These are phyloP conservation scores for Athrips mouffetella DNA, from an alignment of 2,888 invertebrate genomes.

Conservation along the genomic window DNA sequence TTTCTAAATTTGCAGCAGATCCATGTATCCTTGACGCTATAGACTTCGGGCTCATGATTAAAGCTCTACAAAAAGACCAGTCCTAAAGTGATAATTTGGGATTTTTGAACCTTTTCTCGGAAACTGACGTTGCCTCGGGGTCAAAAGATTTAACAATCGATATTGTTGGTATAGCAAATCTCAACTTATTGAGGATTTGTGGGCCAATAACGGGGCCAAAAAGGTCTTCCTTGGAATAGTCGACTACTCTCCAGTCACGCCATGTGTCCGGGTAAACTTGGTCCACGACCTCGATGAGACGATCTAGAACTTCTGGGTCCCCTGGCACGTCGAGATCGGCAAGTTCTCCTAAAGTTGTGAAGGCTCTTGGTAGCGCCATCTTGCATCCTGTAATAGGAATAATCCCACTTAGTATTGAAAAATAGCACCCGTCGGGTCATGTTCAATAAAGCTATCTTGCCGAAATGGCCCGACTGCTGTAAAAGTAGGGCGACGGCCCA, in stretches of 20 bases:
- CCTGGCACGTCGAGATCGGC: constrained; percentile 1
- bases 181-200: constrained; percentile 13
- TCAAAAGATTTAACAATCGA: constrained; percentile 10
- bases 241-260: not conserved
- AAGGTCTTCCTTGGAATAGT: constrained; percentile 6
- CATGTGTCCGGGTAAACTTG: not conserved
- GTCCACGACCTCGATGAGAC: constrained; percentile 11
- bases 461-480: constrained; percentile 3
- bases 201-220: constrained; percentile 13
- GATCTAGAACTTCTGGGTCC: constrained; percentile 9
- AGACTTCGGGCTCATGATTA: constrained; percentile 11
- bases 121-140: constrained; percentile 1
- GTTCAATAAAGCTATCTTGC: no score
- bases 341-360: constrained; percentile 10
- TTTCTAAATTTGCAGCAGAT: not conserved
- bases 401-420: not conserved
- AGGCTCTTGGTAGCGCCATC: constrained; percentile 14
- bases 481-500: not conserved
- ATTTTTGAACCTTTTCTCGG: constrained; percentile 7
- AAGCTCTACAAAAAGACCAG: constrained; percentile 12
- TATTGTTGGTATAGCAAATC: constrained; percentile 14
- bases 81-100: not conserved
- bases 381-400: constrained; percentile 8
- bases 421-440: not conserved
- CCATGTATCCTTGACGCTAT: constrained; percentile 10